A percentile compares a stretch with the other conserved stretches of the same genome.
Conservation (phyloP, 2,113 vertebrate genomes). For the Scytalopus superciliaris region DNA sequence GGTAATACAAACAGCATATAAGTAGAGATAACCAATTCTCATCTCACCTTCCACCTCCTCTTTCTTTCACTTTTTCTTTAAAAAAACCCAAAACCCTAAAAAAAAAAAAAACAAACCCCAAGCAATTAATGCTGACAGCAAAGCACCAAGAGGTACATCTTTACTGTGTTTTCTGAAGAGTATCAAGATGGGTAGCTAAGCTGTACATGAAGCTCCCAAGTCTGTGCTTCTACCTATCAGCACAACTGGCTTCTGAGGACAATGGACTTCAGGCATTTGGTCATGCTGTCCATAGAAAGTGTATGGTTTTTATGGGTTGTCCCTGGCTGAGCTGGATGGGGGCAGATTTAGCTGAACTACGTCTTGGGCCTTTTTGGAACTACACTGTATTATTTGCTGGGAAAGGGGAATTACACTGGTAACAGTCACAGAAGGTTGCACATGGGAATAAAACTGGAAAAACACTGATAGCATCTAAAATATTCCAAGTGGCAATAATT, state of each 20-base stretch:
- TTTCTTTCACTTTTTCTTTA: neutral
- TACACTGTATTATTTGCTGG: neutral
- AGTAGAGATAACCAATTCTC: neutral
- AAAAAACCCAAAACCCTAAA: neutral
- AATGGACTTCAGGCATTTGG: fast-evolving
- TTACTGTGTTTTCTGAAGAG: neutral
- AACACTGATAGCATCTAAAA: neutral
- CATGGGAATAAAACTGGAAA: neutral
- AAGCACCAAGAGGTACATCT: neutral
- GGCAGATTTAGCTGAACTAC: neutral
- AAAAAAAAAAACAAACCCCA: neutral
- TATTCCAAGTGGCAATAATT: neutral
- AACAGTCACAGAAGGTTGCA: neutral
- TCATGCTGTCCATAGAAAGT: neutral
- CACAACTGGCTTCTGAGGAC: neutral
- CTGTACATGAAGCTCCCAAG: neutral
- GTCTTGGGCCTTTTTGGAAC: neutral
- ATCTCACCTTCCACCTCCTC: neutral
- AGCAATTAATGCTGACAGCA: neutral
- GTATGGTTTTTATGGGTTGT: too few species aligned
- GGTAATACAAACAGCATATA: neutral
- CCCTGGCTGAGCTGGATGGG: neutral
- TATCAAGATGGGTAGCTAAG: neutral
- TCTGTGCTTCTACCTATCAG: neutral
- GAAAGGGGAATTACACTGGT: neutral